These are phyloP conservation scores for Pitta sordida DNA, from an alignment of 2,113 vertebrate species.

Conservation along the genomic window DNA sequence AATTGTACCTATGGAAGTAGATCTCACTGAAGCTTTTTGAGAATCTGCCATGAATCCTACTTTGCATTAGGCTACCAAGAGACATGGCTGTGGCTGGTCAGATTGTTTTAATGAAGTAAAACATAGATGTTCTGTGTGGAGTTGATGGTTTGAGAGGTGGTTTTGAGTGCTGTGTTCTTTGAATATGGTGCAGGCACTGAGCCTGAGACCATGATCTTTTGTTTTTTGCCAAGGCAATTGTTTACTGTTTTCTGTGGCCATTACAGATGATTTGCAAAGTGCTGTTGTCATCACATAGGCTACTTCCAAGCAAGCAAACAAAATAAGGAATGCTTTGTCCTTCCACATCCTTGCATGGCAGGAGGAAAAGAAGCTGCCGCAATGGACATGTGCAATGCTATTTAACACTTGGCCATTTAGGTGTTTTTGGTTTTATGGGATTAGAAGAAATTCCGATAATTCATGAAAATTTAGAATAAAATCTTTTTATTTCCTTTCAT, in stretches of 20 bases:
- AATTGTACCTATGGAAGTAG: neutral
- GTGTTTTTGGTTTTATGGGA: neutral
- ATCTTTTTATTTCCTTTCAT: neutral
- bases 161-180: neutral
- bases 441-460: neutral
- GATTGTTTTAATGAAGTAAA: neutral
- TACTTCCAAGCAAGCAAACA: neutral
- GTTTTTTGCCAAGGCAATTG: neutral
- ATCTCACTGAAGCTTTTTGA: neutral
- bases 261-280: neutral
- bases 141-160: neutral
- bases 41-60: neutral
- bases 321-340: neutral
- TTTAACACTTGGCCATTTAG: neutral
- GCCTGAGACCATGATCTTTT: neutral
- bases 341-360: neutral
- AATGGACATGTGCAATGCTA: neutral
- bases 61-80: neutral
- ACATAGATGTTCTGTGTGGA: neutral
- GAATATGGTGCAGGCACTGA: neutral
- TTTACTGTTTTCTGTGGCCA: neutral
- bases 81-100: neutral
- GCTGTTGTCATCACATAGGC: neutral
- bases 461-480: neutral
- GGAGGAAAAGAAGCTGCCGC: neutral